Conservation (phyloP, 2,888 invertebrate genomes). For the Criorhina ranunculi region DNA sequence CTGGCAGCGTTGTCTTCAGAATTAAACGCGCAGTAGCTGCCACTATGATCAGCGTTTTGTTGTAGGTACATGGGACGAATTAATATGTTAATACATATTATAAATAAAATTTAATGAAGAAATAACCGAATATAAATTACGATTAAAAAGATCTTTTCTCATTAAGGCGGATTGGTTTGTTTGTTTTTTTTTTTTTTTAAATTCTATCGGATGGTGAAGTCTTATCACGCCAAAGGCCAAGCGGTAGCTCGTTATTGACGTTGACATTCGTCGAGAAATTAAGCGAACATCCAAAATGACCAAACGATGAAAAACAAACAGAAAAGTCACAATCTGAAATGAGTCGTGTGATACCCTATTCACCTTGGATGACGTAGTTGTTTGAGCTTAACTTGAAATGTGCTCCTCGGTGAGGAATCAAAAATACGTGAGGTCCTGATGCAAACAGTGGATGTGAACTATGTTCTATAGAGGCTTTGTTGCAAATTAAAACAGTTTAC, state of each 20-base stretch:
- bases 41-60: constrained; percentile 28
- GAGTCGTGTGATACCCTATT: neutral
- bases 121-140: constrained; percentile 75
- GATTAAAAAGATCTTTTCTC: constrained; percentile 72
- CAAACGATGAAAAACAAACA: constrained; percentile 8
- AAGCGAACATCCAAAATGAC: constrained; percentile 46
- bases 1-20: constrained; percentile 9
- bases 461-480: too few species aligned
- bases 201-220: constrained; percentile 50
- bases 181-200: constrained; percentile 27
- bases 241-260: constrained; percentile 61
- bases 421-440: too few species aligned
- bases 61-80: constrained; percentile 60
- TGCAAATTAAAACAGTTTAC: too few species aligned
- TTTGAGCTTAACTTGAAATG: too few species aligned
- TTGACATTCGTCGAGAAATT: constrained; percentile 46
- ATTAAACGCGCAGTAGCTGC: constrained; percentile 52
- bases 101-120: constrained; percentile 75
- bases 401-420: too few species aligned
- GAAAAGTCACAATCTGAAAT: neutral
- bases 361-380: too few species aligned
- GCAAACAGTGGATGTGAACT: too few species aligned
- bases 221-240: constrained; percentile 68
- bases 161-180: constrained; percentile 56
- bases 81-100: constrained; percentile 71